phyloP scores from a whole-genome alignment of 1,140 invertebrate genomes.

The Cyphomyrmex costatus region DNA sequence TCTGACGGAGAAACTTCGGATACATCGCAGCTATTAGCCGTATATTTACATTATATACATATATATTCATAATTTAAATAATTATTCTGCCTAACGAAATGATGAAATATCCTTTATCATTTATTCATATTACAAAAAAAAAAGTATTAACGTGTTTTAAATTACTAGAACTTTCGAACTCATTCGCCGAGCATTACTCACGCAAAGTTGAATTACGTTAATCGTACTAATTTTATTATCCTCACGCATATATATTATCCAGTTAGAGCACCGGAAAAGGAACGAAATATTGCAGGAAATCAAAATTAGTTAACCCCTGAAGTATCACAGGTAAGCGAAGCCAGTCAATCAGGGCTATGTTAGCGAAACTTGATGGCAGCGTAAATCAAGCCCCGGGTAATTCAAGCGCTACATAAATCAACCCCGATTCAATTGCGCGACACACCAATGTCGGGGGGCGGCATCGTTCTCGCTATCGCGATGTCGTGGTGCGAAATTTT shows the following conservation, averaged over 20 bases:
- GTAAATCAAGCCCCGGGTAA: constrained; percentile 40
- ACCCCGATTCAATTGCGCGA: constrained; percentile 43
- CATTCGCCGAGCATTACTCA: background rate
- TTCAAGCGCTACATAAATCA: constrained; percentile 27
- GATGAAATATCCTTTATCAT: background rate
- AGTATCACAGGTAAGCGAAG: constrained; percentile 3
- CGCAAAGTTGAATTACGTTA: background rate
- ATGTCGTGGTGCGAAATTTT: constrained; percentile 17
- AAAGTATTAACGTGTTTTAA: background rate
- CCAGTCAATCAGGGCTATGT: constrained; percentile 9
- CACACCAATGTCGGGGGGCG: background rate
- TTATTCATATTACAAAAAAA: constrained; percentile 23
- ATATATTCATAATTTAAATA: background rate
- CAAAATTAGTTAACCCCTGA: constrained; percentile 8
- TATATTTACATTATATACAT: too few relatives aligned
- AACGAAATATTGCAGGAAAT: background rate
- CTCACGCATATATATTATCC: background rate
- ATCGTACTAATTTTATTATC: constrained; percentile 12
- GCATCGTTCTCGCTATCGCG: constrained; percentile 6
- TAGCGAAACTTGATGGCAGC: background rate
- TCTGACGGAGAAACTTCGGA: background rate
- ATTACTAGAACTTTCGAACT: constrained; percentile 6
- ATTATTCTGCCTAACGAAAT: background rate
- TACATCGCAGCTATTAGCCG: background rate
- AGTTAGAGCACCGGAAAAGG: background rate